Evolutionary conservation across 2,113 vertebrate genomes (phyloP).

Genomic region (Agapornis roseicollis): DNA sequence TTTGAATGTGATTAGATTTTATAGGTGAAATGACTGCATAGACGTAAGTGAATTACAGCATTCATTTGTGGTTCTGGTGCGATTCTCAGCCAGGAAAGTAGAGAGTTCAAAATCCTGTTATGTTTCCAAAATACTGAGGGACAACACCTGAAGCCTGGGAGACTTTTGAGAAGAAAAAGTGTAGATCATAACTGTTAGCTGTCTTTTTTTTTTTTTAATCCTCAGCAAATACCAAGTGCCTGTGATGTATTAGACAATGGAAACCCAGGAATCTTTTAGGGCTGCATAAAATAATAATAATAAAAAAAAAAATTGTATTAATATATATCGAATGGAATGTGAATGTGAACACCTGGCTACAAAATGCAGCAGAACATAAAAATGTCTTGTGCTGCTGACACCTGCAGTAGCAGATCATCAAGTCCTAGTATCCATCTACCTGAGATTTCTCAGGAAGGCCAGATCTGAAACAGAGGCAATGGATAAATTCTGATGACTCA

Average conservation of each 20-base stretch:
- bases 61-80: neutral
- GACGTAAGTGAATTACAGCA: neutral
- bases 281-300: neutral
- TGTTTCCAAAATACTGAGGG: neutral
- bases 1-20: neutral
- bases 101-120: neutral
- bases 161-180: neutral
- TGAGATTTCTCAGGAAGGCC: neutral
- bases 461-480: neutral
- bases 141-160: neutral
- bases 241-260: neutral
- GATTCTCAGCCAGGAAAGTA: neutral
- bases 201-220: neutral
- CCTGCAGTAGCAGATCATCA: neutral
- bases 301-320: neutral
- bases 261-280: neutral
- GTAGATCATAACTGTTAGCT: neutral
- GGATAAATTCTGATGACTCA: neutral
- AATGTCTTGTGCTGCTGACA: neutral
- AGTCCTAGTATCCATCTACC: neutral
- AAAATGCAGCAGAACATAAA: neutral
- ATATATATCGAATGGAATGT: neutral
- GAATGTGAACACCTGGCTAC: neutral
- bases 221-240: neutral
- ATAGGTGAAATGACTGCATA: fast-evolving